These are phyloP conservation scores for Diplazon laetatorius DNA, from an alignment of 2,888 invertebrate species.

Conservation along the genomic window DNA sequence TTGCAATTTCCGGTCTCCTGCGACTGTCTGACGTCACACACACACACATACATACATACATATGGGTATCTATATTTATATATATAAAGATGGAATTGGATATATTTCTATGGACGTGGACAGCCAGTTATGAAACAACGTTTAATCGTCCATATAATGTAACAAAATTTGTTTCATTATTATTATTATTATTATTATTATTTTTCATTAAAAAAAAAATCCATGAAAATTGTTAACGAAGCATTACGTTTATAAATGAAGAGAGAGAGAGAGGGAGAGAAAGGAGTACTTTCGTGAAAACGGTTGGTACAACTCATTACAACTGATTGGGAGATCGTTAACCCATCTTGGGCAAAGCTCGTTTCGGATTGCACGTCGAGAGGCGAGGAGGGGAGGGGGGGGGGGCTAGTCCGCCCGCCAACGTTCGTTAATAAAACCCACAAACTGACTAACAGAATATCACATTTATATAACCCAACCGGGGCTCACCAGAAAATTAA, in stretches of 20 bases:
- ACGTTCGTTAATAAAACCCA: slow-evolving; percentile 46
- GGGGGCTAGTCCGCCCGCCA: slow-evolving; percentile 8
- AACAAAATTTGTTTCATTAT: neutral
- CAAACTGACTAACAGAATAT: neutral
- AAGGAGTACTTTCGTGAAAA: slow-evolving; percentile 9
- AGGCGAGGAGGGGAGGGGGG: too few species aligned
- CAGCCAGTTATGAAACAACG: neutral
- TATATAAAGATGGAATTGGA: too few species aligned
- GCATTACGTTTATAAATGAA: too few species aligned
- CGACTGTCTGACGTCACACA: neutral
- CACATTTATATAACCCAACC: neutral
- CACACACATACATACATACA: too few species aligned
- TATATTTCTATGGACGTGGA: neutral
- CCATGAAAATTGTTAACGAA: slow-evolving; percentile 22
- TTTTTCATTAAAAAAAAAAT: too few species aligned
- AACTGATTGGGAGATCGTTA: slow-evolving; percentile 54
- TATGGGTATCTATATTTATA: too few species aligned
- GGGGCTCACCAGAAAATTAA: too few species aligned
- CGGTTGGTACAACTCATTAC: slow-evolving; percentile 47
- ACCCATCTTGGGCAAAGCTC: slow-evolving; percentile 24
- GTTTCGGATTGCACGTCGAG: slow-evolving; percentile 37
- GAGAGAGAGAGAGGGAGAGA: too few species aligned
- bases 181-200: too few species aligned
- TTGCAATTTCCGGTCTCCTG: neutral
- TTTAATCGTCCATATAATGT: neutral